A percentile compares a stretch with the other conserved stretches of the same genome.
phyloP scores from a whole-genome alignment of 2,888 invertebrate species.

The Bombylius major region DNA sequence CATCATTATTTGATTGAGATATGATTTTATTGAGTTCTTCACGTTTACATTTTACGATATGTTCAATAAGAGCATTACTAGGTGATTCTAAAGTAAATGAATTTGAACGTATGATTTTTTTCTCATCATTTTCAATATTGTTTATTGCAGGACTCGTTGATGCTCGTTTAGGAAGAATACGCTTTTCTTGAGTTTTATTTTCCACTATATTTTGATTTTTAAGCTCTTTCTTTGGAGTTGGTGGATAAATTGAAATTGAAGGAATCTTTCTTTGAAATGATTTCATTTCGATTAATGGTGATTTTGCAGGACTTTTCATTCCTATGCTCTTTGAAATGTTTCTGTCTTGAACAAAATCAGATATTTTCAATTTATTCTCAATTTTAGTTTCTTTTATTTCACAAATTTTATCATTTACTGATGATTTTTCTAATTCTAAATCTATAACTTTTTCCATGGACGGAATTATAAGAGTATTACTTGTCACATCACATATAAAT shows the following conservation, averaged over 20 bases:
- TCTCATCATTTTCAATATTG: neutral
- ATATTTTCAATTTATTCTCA: neutral
- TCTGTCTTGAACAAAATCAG: neutral
- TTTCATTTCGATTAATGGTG: too few relatives aligned
- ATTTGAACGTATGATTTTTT: slow-evolving; percentile 49
- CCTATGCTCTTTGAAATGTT: too few relatives aligned
- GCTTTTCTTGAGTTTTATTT: too few relatives aligned
- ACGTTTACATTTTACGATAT: slow-evolving; percentile 11
- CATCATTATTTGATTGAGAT: slow-evolving; percentile 23
- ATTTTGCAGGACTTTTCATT: too few relatives aligned
- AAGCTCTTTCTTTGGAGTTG: neutral
- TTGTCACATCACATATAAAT: slow-evolving; percentile 27
- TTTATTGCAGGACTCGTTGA: neutral
- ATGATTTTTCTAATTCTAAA: slow-evolving; percentile 5
- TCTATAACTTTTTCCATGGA: slow-evolving; percentile 1
- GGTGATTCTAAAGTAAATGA: slow-evolving; percentile 69
- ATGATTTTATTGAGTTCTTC: neutral
- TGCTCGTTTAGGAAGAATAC: too few relatives aligned
- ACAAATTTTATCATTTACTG: too few relatives aligned
- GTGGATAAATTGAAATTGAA: slow-evolving; percentile 1
- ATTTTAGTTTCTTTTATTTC: too few relatives aligned
- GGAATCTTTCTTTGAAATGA: neutral
- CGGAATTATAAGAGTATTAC: slow-evolving; percentile 19
- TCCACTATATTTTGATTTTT: neutral
- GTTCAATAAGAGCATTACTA: slow-evolving; percentile 51